phyloP scores from a whole-genome alignment of 2,888 invertebrate species.

The Diaphora mendica region DNA sequence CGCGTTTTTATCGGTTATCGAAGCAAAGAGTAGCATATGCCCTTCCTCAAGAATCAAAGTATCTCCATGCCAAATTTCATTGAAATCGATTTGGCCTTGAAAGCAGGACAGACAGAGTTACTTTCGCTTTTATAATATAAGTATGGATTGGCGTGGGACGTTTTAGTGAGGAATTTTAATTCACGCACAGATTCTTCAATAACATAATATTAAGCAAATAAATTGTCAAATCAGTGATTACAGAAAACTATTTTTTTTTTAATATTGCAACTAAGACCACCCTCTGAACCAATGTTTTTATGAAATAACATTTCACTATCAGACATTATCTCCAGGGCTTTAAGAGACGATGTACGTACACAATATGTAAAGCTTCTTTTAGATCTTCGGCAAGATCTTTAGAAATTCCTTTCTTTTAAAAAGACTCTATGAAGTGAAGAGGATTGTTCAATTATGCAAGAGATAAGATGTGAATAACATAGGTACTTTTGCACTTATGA shows the following conservation, averaged over 20 bases:
- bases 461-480: slow-evolving; percentile 10
- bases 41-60: too few relatives aligned
- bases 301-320: background rate
- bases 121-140: too few relatives aligned
- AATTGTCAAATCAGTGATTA: background rate
- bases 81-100: too few relatives aligned
- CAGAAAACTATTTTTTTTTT: background rate
- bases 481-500: slow-evolving; percentile 36
- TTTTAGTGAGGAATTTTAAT: background rate
- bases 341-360: background rate
- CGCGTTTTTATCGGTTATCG: too few relatives aligned
- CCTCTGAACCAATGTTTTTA: background rate
- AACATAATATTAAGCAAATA: background rate
- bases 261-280: background rate
- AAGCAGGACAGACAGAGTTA: too few relatives aligned
- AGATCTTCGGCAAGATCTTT: background rate
- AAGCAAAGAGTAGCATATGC: too few relatives aligned
- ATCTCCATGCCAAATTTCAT: too few relatives aligned
- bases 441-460: slow-evolving; percentile 39
- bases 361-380: background rate
- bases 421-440: background rate
- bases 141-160: background rate
- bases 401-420: background rate
- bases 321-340: background rate
- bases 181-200: background rate